phyloP scores from a whole-genome alignment of 2,113 vertebrate genomes.

The Tenebrosternarchus preto region DNA sequence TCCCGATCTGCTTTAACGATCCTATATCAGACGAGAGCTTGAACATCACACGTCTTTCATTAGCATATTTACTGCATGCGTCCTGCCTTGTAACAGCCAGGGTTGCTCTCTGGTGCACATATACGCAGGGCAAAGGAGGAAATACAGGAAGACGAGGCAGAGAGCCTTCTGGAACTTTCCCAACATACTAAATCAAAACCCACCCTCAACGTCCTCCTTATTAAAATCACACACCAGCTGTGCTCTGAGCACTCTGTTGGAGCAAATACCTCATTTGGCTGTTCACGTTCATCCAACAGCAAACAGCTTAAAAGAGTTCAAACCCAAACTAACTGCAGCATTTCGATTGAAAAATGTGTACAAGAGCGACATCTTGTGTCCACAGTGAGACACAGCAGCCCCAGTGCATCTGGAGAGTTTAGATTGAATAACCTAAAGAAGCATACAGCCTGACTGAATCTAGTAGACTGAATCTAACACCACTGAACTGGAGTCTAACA shows the following conservation, averaged over 20 bases:
- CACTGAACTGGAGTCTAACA: not conserved
- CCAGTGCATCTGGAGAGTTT: not conserved
- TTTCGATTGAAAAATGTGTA: not conserved
- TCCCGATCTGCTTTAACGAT: not conserved
- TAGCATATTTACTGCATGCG: not conserved
- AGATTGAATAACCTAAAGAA: not conserved
- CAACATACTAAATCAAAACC: not conserved
- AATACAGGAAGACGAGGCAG: not conserved
- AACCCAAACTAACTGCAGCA: too few relatives aligned
- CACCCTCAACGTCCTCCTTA: not conserved
- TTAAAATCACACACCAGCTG: not conserved
- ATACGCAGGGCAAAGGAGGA: not conserved
- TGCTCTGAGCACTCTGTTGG: not conserved
- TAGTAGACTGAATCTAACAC: not conserved
- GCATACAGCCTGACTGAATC: not conserved
- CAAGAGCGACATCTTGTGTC: constrained; percentile 21
- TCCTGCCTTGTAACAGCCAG: too few relatives aligned
- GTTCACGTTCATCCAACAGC: not conserved
- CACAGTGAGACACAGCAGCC: not conserved
- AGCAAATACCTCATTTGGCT: too few relatives aligned
- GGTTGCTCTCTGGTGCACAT: not conserved
- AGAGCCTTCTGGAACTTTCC: not conserved
- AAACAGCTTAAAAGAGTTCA: too few relatives aligned
- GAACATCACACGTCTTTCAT: not conserved
- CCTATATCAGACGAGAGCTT: not conserved